phyloP scores from a whole-genome alignment of 2,888 invertebrate species.

The Plagodis pulveraria region DNA sequence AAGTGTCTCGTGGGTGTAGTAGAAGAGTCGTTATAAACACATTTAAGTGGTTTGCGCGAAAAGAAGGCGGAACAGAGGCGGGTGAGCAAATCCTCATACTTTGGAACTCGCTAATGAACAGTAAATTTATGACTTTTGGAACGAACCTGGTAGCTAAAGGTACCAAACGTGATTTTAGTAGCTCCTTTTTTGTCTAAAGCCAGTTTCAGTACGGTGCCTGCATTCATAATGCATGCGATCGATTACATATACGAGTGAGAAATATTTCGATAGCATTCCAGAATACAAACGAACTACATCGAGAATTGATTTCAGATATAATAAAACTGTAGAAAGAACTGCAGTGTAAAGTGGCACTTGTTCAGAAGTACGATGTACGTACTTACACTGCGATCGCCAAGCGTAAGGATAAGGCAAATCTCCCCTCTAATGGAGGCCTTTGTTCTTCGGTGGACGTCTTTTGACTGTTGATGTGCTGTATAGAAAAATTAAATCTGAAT shows the following conservation, averaged over 20 bases:
- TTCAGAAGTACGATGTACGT: no score
- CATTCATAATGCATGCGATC: conserved; percentile 18
- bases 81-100: conserved; percentile 53
- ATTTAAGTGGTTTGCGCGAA: conserved; percentile 71
- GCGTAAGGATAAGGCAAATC: no score
- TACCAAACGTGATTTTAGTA: conserved; percentile 1
- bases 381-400: no score
- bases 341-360: no score
- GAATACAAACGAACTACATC: background rate
- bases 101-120: conserved; percentile 56
- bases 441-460: no score
- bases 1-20: conserved; percentile 66
- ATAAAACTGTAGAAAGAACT: no score
- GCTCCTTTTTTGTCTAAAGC: conserved; percentile 6
- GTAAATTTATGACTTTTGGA: conserved; percentile 51
- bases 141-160: conserved; percentile 1
- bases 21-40: conserved; percentile 74
- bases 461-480: no score
- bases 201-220: conserved; percentile 14
- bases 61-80: conserved; percentile 62
- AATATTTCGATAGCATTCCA: background rate
- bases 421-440: no score
- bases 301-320: background rate
- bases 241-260: conserved; percentile 9
- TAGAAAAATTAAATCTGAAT: no score